Conservation (phyloP, 2,797 vertebrate species). For the Gastrophryne carolinensis region DNA sequence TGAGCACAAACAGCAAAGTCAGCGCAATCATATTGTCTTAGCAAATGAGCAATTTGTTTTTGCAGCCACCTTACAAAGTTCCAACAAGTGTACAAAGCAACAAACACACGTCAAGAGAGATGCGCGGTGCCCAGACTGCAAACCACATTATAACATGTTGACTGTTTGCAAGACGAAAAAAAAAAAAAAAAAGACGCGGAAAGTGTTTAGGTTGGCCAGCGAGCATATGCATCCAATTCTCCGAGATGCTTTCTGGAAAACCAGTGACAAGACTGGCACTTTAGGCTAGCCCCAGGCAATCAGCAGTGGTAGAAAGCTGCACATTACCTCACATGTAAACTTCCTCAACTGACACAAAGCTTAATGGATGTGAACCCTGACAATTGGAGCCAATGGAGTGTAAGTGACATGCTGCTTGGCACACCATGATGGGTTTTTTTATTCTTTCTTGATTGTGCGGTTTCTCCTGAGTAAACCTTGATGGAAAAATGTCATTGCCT, state of each 20-base stretch:
- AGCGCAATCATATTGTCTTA: too few relatives aligned
- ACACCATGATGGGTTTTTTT: conserved; percentile 58
- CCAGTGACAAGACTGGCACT: conserved; percentile 75
- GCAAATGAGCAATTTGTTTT: too few relatives aligned
- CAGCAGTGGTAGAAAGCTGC: conserved; percentile 73
- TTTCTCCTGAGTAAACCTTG: conserved; percentile 66
- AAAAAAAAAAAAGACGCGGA: conserved; percentile 56
- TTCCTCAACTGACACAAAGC: conserved; percentile 74
- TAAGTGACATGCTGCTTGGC: conserved; percentile 71
- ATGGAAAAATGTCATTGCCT: conserved; percentile 56
- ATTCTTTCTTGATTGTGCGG: conserved; percentile 64
- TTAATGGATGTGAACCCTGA: conserved; percentile 80
- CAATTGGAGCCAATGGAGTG: conserved; percentile 66
- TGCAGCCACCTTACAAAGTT: not conserved
- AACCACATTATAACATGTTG: conserved; percentile 24
- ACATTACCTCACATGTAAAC: conserved; percentile 71
- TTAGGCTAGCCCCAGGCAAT: conserved; percentile 77
- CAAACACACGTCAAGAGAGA: not conserved
- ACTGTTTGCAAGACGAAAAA: conserved; percentile 52
- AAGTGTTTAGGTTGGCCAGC: conserved; percentile 60
- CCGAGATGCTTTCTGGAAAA: conserved; percentile 71
- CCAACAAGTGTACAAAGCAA: not conserved
- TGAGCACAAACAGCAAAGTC: too few relatives aligned
- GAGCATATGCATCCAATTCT: conserved; percentile 74
- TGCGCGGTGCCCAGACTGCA: not conserved